Conservation (phyloP, 2,888 invertebrate species). For the Hemithea aestivaria region DNA sequence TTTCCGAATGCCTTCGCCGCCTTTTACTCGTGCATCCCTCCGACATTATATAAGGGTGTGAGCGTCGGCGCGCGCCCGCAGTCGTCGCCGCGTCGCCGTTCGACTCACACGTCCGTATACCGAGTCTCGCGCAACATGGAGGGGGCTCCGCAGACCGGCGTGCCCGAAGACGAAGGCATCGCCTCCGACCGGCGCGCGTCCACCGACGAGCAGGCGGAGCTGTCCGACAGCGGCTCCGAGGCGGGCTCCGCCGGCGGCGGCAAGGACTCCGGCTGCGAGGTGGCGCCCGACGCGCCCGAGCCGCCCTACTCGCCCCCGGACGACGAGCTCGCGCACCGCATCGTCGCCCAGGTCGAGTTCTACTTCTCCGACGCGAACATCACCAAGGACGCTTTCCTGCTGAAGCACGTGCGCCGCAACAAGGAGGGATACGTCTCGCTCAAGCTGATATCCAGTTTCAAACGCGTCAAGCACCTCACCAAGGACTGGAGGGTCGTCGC, state of each 20-base stretch:
- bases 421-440: slow-evolving; percentile 97
- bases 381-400: slow-evolving; percentile 95
- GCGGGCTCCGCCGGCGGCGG: slow-evolving; percentile 79
- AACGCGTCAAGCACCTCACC: slow-evolving; percentile 94
- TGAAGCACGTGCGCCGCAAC: slow-evolving; percentile 96
- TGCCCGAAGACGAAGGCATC: slow-evolving; percentile 71
- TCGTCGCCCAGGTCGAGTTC: slow-evolving; percentile 94
- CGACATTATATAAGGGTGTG: slow-evolving; percentile 69
- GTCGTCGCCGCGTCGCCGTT: slow-evolving; percentile 62
- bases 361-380: slow-evolving; percentile 98
- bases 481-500: slow-evolving; percentile 97
- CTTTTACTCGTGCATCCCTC: slow-evolving; percentile 69
- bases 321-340: slow-evolving; percentile 87
- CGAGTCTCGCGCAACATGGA: slow-evolving; percentile 56
- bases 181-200: slow-evolving; percentile 69
- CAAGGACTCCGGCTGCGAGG: slow-evolving; percentile 85
- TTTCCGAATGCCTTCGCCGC: slow-evolving; percentile 54
- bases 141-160: slow-evolving; percentile 53
- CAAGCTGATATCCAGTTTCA: slow-evolving; percentile 96
- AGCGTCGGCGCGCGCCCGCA: slow-evolving; percentile 68
- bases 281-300: slow-evolving; percentile 75
- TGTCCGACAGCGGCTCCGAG: slow-evolving; percentile 83
- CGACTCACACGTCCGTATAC: slow-evolving; percentile 58
- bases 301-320: slow-evolving; percentile 84
- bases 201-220: slow-evolving; percentile 82